Evolutionary conservation across 1,140 invertebrate genomes (phyloP).

Genomic region (Drosophila navojoa): DNA sequence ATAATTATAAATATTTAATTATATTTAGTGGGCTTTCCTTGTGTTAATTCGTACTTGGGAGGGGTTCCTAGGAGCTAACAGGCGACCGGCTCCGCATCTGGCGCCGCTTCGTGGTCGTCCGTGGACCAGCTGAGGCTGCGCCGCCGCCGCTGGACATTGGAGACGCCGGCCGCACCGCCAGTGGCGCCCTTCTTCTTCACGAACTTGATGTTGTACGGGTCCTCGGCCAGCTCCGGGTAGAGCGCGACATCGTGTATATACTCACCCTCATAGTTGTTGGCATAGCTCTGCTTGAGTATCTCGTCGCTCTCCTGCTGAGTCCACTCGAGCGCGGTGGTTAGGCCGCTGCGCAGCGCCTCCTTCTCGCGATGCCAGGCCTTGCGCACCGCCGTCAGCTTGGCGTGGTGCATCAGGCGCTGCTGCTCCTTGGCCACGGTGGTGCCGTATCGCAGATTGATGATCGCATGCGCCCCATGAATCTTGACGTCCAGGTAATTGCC

Average conservation of each 20-base stretch:
- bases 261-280: constrained; percentile 93
- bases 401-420: constrained; percentile 93
- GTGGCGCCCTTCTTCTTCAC: constrained; percentile 89
- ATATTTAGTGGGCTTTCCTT: constrained; percentile 29
- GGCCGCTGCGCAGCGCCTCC: constrained; percentile 91
- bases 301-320: constrained; percentile 93
- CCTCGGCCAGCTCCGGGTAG: constrained; percentile 96
- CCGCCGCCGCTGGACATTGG: constrained; percentile 61
- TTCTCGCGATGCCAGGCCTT: constrained; percentile 97
- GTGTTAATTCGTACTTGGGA: constrained; percentile 17
- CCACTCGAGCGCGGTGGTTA: constrained; percentile 90
- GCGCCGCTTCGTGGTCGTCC: constrained; percentile 26
- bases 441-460: constrained; percentile 94
- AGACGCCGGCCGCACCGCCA: constrained; percentile 72
- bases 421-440: constrained; percentile 94
- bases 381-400: constrained; percentile 91
- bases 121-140: constrained; percentile 54
- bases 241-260: constrained; percentile 94
- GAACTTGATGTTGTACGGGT: constrained; percentile 96
- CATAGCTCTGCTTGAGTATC: constrained; percentile 92
- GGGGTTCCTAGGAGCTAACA: constrained; percentile 57
- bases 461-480: constrained; percentile 92
- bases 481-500: constrained; percentile 91
- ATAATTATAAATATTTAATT: constrained; percentile 22
- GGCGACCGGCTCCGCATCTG: constrained; percentile 27